These are phyloP conservation scores for Aradophagus sp. DNA, from an alignment of 1,140 invertebrate species.

Conservation along the genomic window DNA sequence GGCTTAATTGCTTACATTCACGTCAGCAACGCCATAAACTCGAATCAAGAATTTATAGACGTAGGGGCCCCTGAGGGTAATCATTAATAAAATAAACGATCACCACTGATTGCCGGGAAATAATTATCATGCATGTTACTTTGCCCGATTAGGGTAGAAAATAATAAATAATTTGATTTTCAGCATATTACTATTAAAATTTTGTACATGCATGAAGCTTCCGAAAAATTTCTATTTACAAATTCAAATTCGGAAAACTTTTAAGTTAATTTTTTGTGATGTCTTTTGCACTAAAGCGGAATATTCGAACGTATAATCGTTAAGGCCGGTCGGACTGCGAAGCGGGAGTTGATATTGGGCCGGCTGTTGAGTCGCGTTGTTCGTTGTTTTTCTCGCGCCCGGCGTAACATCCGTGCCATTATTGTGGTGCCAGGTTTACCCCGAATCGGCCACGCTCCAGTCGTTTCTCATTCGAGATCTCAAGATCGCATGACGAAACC, in stretches of 20 bases:
- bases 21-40: slow-evolving; percentile 24
- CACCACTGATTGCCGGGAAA: too few relatives aligned
- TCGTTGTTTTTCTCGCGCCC: slow-evolving; percentile 28
- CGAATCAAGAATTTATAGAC: slow-evolving; percentile 6
- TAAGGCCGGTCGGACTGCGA: slow-evolving; percentile 14
- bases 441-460: slow-evolving; percentile 8
- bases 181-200: too few relatives aligned
- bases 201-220: too few relatives aligned
- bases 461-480: slow-evolving; percentile 30
- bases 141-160: too few relatives aligned
- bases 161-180: too few relatives aligned
- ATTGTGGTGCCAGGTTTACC: slow-evolving; percentile 14
- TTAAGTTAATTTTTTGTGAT: too few relatives aligned
- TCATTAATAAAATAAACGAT: slow-evolving; percentile 9
- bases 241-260: too few relatives aligned
- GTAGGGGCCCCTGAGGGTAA: neutral
- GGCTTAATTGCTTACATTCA: slow-evolving; percentile 23
- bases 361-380: slow-evolving; percentile 1
- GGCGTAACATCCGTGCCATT: slow-evolving; percentile 24
- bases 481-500: slow-evolving; percentile 25
- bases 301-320: slow-evolving; percentile 39
- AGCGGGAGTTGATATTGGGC: slow-evolving; percentile 7
- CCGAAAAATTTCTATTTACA: too few relatives aligned
- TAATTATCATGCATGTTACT: slow-evolving; percentile 7
- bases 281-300: slow-evolving; percentile 35